Percentiles rank a stretch among this genome's conserved stretches.
Conservation (phyloP, 1,140 invertebrate species). For the Yoshiicerus persimilis region DNA sequence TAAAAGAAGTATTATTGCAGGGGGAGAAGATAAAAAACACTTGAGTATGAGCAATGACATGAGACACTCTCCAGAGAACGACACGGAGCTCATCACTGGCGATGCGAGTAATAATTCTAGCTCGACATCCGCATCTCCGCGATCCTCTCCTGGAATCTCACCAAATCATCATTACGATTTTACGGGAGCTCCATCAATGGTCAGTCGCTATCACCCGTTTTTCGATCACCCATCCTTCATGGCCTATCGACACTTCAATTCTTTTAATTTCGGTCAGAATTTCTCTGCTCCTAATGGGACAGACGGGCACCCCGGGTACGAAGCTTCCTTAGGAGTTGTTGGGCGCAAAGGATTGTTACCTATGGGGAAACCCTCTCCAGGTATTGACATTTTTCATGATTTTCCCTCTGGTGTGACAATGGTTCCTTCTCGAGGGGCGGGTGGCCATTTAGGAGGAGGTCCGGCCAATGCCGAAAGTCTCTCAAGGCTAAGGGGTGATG, state of each 20-base stretch:
- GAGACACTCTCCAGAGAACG: constrained; percentile 6
- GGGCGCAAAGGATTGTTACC: background rate
- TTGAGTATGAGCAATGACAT: background rate
- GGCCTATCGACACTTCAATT: constrained; percentile 47
- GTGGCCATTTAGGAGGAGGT: background rate
- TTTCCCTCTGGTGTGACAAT: constrained; percentile 22
- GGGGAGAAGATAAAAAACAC: constrained; percentile 13
- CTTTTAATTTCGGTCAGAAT: constrained; percentile 42
- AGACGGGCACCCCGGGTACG: background rate
- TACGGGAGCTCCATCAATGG: constrained; percentile 31
- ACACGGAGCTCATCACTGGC: constrained; percentile 4
- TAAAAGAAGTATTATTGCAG: background rate
- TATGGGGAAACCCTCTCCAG: constrained; percentile 23
- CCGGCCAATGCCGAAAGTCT: constrained; percentile 24
- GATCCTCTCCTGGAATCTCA: constrained; percentile 39
- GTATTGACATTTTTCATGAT: constrained; percentile 43
- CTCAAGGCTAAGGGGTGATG: constrained; percentile 28
- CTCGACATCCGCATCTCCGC: constrained; percentile 34
- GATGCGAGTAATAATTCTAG: constrained; percentile 32
- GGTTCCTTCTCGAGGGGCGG: background rate
- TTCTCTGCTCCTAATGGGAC: constrained; percentile 12
- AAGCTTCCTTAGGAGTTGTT: background rate
- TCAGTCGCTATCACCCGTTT: constrained; percentile 39
- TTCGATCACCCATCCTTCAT: constrained; percentile 48
- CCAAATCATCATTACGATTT: constrained; percentile 35